Base-by-base conservation (phyloP, 1,140 invertebrate species). In the Pseudomyrmex cubaensis region DNA sequence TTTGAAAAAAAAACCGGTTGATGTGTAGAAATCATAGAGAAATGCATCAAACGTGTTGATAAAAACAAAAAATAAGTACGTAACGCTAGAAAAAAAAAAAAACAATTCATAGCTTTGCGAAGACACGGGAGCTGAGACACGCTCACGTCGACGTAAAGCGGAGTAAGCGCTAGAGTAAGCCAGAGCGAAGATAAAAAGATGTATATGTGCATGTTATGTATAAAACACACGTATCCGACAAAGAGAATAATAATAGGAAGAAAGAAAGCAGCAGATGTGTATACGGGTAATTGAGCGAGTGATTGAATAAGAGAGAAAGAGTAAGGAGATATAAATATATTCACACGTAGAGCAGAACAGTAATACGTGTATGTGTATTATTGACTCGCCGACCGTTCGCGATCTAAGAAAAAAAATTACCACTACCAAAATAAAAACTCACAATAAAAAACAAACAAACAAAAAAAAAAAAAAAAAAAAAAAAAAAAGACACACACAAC, bases 401-500 rank as follows among this genome's bases (percentile, higher is more conserved):
- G 67, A 52, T 25, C 59, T 59, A 69, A 64, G 83, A 87, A 90
- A 84, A 50, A 50, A 50, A 50, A 12, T 13, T 7, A 50, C 50
- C 5, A 88, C 64, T 25, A 87, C 69, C 74, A 87, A 84, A 83
- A 78, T 35, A 61, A 80, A 82, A 77, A 76, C n/a, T 73, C 59
- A 85, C 66, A 35, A 35, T 35, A 35, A 35, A 0, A 35, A 35
- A 35, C 5, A 35, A 35, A 35, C 59, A 59, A 35, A 35, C 4
- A 35, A 35, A 35, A 5, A 35, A 63, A 59, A 25, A 25, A 35
- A 35, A 35, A 35, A 35, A 35, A 35, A 35, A 59, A 83, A 62
- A 88, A 35, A 83, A 66, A 12, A 80, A 80, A 80, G 77, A 86
- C 87, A 86, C 77, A 82, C 84, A 88, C 86, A 87, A 85, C 84